Base-by-base conservation (phyloP, 1,140 invertebrate genomes). In the Papilio glaucus region DNA sequence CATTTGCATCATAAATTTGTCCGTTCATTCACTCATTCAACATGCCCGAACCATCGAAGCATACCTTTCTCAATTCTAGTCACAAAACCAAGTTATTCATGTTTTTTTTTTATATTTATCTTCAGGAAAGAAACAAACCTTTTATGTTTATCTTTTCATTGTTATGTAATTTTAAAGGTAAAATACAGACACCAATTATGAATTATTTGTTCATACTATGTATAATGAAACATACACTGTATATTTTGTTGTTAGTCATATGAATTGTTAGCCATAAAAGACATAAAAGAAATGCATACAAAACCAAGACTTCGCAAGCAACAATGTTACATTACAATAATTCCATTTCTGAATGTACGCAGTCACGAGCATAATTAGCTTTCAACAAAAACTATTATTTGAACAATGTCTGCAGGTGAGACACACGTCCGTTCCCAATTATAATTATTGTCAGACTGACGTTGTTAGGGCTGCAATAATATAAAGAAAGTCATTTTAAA, bases 381-480 rank as follows among this genome's bases (percentile, higher is more conserved):
- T 45, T 71, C 49, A 68, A 74, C 67, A 76, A 76, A 77, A 71
- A 73, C 61, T 65, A 71, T 78, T 71, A 77, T 78, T 77, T 39
- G 39, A 79, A 75, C 65, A 79, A 80, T 77, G 71, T 68, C 38
- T 69, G 72, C 85, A 84, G 85, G 82, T 87, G 85, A 76, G 68
- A 79, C 72, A 74, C 77, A 82, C 79, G 84, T 84, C 79, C 72
- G 70, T 61, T n/a, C 72, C 70, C 69, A 38, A 60, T 73, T 5
- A 62, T 87, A 87, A 87, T 87, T 83, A 80, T 77, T 69, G 71
- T 73, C 69, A 78, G 41, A 82, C 77, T 80, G 78, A 57, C 21
- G 49, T 33, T 33, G 29, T 37, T 41, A 67, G 18, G 45, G 69
- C 18, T 63, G 70, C 73, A 72, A 73, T 68, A 65, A 69, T 65